Base-by-base conservation (phyloP, 2,797 vertebrate species). In the Euphonia xanthogaster region DNA sequence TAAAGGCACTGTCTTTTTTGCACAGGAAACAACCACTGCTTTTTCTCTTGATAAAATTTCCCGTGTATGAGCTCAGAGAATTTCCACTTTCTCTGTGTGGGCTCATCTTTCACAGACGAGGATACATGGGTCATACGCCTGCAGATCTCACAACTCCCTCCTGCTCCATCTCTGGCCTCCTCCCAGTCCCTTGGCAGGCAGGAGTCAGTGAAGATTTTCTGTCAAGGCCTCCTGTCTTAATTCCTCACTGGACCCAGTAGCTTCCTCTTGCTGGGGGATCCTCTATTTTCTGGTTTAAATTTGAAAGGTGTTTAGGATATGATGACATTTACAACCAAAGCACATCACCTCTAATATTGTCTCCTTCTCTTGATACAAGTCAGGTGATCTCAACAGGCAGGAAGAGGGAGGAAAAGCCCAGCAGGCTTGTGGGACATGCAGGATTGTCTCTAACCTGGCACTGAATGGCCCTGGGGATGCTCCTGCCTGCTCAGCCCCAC, bases 21-120 rank as follows among this genome's bases (percentile, higher is more conserved):
- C 47, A 62, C 16, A 70, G 57, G 84, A 92, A 91, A 45, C 62
- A 86, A 39, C n/a, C 57, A 39, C 33, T 33, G 73, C 27, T 86
- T 90, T 73, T 95, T 71, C 62, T 88, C 24, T 83, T 86, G 76
- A 50, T 88, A 90, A 77, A 81, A 86, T 93, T 87, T 94, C 70
- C 48, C 76, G 48, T 35, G 47, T 28, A 53, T 44, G 53, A 86
- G 45, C 47, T 62, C 31, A 6, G 39, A 78, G 89, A 51, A 51
- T 94, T 97, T 93, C 66, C 58, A 72, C 68, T 92, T 80, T 83
- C 37, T 63, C 70, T 78, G 44, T 58, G 57, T 90, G 86, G 70
- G 77, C 55, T 96, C 81, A 61, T 86, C 87, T 92, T 89, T 89
- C 81, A 57, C 2, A 48, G 39, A 73, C 65, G 42, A 83, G 67